Conservation (phyloP, 2,113 vertebrate species). For the Galbula dea region DNA sequence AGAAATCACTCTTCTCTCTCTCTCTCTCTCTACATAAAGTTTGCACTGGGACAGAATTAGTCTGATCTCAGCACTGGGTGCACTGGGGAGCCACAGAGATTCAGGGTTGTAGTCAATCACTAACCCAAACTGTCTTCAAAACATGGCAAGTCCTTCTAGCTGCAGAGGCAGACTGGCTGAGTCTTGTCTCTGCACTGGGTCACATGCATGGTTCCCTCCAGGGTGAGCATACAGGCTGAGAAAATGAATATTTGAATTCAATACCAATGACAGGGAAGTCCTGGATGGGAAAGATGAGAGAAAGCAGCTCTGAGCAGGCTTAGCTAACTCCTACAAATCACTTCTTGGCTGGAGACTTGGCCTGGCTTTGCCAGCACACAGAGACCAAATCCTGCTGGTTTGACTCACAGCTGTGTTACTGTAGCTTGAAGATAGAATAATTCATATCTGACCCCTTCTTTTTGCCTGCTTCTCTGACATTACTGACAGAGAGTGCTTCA, state of each 20-base stretch:
- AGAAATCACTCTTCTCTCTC: not conserved
- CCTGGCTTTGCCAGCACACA: not conserved
- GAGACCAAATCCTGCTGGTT: not conserved
- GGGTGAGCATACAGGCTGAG: not conserved
- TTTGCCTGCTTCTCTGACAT: not conserved
- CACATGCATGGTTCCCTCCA: not conserved
- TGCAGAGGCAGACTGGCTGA: not conserved
- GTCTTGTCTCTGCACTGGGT: not conserved
- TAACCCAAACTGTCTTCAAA: not conserved
- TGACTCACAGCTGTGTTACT: fast-evolving
- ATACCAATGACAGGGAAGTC: not conserved
- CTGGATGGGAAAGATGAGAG: not conserved
- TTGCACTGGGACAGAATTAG: not conserved
- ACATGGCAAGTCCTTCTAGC: not conserved
- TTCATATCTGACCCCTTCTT: not conserved
- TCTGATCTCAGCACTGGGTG: not conserved
- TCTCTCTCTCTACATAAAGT: not conserved
- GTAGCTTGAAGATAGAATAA: not conserved
- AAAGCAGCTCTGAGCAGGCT: not conserved
- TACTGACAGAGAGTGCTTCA: not conserved
- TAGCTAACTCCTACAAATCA: not conserved
- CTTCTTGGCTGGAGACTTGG: not conserved
- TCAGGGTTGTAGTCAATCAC: not conserved
- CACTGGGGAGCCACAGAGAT: not conserved
- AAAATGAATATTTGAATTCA: not conserved